Base-by-base conservation (phyloP, 2,113 vertebrate species). In the Ammospiza nelsoni region DNA sequence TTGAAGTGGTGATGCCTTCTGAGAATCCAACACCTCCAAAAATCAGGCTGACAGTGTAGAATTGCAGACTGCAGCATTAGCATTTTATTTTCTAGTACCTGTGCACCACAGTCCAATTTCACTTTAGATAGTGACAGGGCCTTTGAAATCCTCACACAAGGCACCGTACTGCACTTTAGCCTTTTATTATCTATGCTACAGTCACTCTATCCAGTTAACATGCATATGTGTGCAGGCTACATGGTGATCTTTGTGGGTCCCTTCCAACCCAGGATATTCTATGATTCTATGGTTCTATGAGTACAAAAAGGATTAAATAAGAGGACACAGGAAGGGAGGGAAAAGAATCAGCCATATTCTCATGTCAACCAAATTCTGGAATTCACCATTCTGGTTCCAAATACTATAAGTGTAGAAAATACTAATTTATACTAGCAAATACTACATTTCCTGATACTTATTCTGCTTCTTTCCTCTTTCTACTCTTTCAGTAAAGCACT, bases 161-260 rank as follows among this genome's bases (percentile, higher is more conserved):
- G 35, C 55, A 63, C 15, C 13, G 35, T 31, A 24, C 19, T 46
- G 24, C 44, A 78, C 39, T 87, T 80, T 3, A 77, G 46, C 27
- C 21, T 76, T 96, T 77, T 63, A 69, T 83, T 85, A 87, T 80
- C 90, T 94, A 20, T 15, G 15, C 10, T 74, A 29, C 82, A 80
- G 37, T 67, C 59, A 41, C 15, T 63, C 87, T 67, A 77, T 85
- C 37, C 51, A 90, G 80, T 77, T 87, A 96, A 90, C 29, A 83
- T 6, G 43, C 15, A 9, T 71, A 24, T 63, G 44, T 63, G 27
- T 39, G 54, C 23, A 85, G 31, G 39, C 16, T 62, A 43, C 23
- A 35, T 49, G 13, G 41, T 35, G 63, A 83, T 49, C 41, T 18
- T 35, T 49, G 29, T 43, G 12, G 31, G 9, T 55, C 24, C 15